Base-by-base conservation (phyloP, 1,140 invertebrate genomes). In the Pygmarrhopalites habei region DNA sequence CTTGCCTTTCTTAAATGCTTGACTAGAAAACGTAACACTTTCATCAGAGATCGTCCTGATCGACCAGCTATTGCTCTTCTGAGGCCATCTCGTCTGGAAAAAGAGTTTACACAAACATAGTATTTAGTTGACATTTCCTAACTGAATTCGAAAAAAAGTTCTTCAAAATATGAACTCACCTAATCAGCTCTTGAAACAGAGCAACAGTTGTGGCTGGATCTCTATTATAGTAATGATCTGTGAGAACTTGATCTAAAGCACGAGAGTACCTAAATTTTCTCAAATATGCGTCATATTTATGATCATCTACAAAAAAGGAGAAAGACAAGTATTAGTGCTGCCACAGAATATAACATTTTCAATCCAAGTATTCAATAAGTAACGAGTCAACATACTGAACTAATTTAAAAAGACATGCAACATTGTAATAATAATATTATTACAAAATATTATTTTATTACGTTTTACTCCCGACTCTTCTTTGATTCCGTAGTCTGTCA, bases 181-280 rank as follows among this genome's bases (percentile, higher is more conserved):
- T 81, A 17, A 88, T 84, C 35, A 96, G 76, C 77, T 97, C 92
- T 75, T 90, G 87, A 65, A 95, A 79, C 3, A 95, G 76, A 55
- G 84, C 82, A 49, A 92, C 82, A 2, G 88, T 88, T 29, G 85
- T 78, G 70, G 91, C 85, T 2, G 92, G 91, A 46, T 77, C 79
- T 72, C 84, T 85, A 28, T 79, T 82, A 14, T 77, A 72, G 14
- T 85, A 75, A 71, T 80, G 81, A 29, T 78, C 78, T 30, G 78
- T 72, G 68, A 95, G 74, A 32, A 87, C 90, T 59, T 75, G 73
- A 72, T 89, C 84, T 14, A 96, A 77, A 5, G 90, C 90, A 80
- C 87, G 87, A 1, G 82, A 82, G 75, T 89, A 90, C 70, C 89
- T 80, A 76, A 91, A 94, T 76, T 85, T 86, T 65, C 87, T 82